A percentile compares a stretch with the other conserved stretches of the same genome.
Conservation (phyloP, 2,113 vertebrate species). For the Ciconia maguari region DNA sequence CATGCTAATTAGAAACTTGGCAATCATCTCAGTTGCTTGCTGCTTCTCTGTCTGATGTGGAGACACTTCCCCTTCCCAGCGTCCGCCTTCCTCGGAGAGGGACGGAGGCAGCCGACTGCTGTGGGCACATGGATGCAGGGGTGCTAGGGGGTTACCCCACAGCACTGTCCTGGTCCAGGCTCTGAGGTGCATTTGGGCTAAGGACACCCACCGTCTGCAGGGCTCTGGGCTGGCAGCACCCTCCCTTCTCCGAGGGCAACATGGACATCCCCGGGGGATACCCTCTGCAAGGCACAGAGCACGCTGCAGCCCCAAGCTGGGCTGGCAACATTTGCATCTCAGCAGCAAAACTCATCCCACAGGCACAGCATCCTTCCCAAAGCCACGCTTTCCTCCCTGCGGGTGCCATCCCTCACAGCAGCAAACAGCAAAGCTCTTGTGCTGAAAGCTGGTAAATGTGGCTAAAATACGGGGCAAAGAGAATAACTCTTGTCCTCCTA, state of each 20-base stretch:
- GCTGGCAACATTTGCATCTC: neutral
- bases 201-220: neutral
- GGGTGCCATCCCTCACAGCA: neutral
- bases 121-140: neutral
- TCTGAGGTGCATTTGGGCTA: rapidly evolving
- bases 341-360: neutral
- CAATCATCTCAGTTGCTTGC: neutral
- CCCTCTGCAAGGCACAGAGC: neutral
- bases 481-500: neutral
- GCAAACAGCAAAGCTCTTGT: neutral
- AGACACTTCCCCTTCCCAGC: neutral
- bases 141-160: neutral
- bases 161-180: neutral
- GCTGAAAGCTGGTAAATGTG: neutral
- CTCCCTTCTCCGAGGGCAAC: neutral
- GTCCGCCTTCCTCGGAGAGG: too few relatives aligned
- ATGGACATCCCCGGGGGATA: neutral
- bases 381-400: rapidly evolving
- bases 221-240: neutral
- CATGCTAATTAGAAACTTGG: neutral
- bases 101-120: neutral
- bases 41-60: neutral
- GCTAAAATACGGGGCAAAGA: neutral
- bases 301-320: rapidly evolving
- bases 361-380: neutral